A percentile compares a stretch with the other conserved stretches of the same genome.
Evolutionary conservation across 2,797 vertebrate species (phyloP).

Genomic region (Gymnocypris eckloni): DNA sequence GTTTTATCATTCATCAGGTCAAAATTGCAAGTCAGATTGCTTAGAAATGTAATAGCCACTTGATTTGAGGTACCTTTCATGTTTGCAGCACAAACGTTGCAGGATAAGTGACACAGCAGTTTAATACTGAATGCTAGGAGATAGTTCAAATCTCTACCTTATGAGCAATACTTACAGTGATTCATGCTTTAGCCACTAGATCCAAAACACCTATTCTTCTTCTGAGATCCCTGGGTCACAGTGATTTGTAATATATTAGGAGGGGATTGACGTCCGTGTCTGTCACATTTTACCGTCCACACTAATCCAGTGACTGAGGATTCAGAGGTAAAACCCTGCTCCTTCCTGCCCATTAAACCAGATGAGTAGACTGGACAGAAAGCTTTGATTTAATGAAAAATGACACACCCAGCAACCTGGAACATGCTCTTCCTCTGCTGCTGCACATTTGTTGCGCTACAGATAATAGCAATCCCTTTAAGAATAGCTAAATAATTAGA

Average conservation of each 20-base stretch:
- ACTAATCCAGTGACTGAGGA: slow-evolving; percentile 44
- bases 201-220: background rate
- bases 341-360: slow-evolving; percentile 49
- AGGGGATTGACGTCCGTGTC: background rate
- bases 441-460: slow-evolving; percentile 15
- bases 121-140: slow-evolving; percentile 7
- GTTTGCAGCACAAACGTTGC: background rate
- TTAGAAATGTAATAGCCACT: background rate
- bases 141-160: background rate
- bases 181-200: slow-evolving; percentile 13
- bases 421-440: slow-evolving; percentile 51
- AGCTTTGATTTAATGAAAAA: slow-evolving; percentile 58
- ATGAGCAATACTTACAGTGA: background rate
- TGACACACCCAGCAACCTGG: slow-evolving; percentile 53
- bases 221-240: background rate
- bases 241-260: slow-evolving; percentile 4
- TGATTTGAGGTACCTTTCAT: background rate
- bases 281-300: slow-evolving; percentile 14
- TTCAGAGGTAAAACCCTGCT: slow-evolving; percentile 37
- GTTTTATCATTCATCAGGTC: slow-evolving; percentile 6
- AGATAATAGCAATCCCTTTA: slow-evolving; percentile 26
- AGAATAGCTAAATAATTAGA: slow-evolving; percentile 47
- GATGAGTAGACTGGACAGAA: slow-evolving; percentile 50
- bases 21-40: background rate
- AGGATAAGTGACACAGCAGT: background rate